Conservation (phyloP, 2,797 vertebrate genomes). For the Harpagifer antarcticus region DNA sequence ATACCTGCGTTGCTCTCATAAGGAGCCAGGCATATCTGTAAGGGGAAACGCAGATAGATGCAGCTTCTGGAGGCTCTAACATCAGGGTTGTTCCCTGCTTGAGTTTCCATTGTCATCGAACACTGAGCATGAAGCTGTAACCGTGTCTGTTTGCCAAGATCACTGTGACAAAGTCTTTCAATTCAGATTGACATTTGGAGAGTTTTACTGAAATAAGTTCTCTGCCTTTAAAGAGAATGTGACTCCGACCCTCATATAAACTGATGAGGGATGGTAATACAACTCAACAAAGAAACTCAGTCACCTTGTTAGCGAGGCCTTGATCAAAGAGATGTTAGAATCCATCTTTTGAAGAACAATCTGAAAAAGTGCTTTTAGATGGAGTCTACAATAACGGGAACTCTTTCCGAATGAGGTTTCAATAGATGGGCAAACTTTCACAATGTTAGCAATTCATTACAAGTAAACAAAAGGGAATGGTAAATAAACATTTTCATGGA, state of each 20-base stretch:
- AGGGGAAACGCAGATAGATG: no score
- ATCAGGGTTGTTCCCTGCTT: not conserved
- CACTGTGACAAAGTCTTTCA: conserved; percentile 41
- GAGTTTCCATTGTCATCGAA: not conserved
- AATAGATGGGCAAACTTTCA: not conserved
- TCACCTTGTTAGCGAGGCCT: conserved; percentile 16
- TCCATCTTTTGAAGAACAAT: not conserved
- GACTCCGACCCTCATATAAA: conserved; percentile 9
- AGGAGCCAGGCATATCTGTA: no score
- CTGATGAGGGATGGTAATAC: not conserved
- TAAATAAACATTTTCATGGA: not conserved
- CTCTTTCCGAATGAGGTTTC: not conserved
- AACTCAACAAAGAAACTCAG: not conserved
- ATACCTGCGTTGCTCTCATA: no score
- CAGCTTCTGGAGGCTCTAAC: not conserved
- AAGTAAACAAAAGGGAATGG: not conserved
- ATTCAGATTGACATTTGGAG: conserved; percentile 51
- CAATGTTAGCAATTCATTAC: not conserved
- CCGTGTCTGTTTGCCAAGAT: conserved; percentile 22
- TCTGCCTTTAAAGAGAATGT: no score
- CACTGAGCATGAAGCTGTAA: not conserved
- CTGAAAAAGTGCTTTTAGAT: conserved; percentile 17
- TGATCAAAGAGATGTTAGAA: conserved; percentile 19
- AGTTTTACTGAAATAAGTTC: conserved; percentile 24
- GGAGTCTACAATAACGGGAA: not conserved